Conservation (phyloP, 2,797 vertebrate genomes). For the Buceros bicornis region DNA sequence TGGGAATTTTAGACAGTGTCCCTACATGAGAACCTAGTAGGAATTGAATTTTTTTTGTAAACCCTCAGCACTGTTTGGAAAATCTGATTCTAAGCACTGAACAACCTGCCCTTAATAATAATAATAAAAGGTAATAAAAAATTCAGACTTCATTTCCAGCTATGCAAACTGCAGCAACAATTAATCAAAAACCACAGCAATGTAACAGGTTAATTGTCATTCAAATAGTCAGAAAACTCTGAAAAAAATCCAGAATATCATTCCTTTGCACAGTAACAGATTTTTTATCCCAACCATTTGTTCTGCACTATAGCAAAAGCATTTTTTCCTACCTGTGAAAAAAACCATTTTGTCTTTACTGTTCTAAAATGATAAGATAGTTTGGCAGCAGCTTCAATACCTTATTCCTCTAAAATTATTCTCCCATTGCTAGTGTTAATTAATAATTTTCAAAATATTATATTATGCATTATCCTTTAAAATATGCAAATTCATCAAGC, state of each 20-base stretch:
- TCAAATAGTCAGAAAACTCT: neutral
- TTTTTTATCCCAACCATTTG: neutral
- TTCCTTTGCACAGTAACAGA: neutral
- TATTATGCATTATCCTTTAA: neutral
- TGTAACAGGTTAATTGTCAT: neutral
- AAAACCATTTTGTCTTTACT: neutral
- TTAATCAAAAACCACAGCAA: neutral
- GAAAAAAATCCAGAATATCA: neutral
- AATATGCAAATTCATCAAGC: neutral
- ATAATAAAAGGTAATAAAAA: fast-evolving
- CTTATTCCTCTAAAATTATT: neutral
- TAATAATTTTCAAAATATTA: neutral
- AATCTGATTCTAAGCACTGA: neutral
- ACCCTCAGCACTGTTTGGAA: neutral
- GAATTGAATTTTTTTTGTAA: neutral
- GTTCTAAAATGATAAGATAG: neutral
- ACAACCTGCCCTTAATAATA: neutral
- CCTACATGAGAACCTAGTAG: neutral
- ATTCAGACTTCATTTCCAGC: neutral
- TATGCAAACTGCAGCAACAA: neutral
- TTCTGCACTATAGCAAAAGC: neutral
- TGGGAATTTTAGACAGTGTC: neutral
- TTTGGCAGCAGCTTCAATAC: neutral
- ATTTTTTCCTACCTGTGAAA: neutral
- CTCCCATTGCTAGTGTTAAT: neutral